Evolutionary conservation across 2,888 invertebrate species (phyloP).

Genomic region (Noctua fimbriata): DNA sequence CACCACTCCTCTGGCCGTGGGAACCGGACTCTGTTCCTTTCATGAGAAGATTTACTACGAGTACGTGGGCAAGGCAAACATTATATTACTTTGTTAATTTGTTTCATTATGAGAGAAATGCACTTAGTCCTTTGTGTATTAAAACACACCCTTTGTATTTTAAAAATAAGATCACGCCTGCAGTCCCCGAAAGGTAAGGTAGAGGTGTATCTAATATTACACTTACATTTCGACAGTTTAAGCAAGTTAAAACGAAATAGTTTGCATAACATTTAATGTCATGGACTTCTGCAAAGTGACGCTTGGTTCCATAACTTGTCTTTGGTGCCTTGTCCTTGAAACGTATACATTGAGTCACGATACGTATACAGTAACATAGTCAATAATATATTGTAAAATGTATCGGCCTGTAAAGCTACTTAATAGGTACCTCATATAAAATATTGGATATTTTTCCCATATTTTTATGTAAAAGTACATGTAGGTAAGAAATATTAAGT

Average conservation of each 20-base stretch:
- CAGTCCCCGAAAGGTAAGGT: background rate
- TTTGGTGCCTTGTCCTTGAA: background rate
- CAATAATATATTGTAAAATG: background rate
- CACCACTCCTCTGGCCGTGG: conserved; percentile 2
- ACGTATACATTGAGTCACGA: background rate
- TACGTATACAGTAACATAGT: background rate
- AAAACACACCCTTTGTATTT: background rate
- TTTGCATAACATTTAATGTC: background rate
- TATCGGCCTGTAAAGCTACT: background rate
- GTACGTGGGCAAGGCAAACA: background rate
- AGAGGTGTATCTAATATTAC: background rate
- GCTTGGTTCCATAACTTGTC: background rate
- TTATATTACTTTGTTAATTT: conserved; percentile 13
- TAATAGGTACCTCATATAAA: too few relatives aligned
- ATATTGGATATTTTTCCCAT: background rate
- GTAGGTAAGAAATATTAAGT: too few relatives aligned
- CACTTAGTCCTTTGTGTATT: background rate
- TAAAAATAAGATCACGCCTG: background rate
- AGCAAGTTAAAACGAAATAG: background rate
- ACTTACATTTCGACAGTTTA: background rate
- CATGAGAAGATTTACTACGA: conserved; percentile 19
- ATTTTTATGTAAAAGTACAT: background rate
- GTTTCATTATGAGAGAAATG: background rate
- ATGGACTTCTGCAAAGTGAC: too few relatives aligned
- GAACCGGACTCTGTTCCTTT: background rate